Evolutionary conservation across 2,113 vertebrate species (phyloP), one percentile per base, ranked within the genome.

Genomic region (Channa argus): DNA sequence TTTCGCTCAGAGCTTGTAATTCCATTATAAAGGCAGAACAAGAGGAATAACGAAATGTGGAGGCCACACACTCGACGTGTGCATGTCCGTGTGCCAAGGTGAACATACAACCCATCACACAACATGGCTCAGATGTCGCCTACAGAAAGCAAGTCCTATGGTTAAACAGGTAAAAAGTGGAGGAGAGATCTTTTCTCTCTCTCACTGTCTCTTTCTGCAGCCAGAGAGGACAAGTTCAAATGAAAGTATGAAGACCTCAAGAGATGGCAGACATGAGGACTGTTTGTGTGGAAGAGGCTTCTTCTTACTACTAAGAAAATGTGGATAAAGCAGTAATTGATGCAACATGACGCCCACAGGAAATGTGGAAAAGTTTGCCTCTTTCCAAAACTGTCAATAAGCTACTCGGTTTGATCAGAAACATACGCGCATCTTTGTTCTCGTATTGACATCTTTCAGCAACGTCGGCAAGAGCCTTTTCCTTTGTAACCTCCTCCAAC

Each of bases 1-100:
- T 80, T 44, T n/a, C 59, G 81, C 77, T 71, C 50, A 79, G 60
- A 15, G 63, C 82, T 83, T n/a, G 70, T 85, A 76, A 77, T 85
- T 88, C 80, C 63, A 73, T 91, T 89, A 83, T 79, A 62, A 76
- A 87, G 77, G 69, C 66, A 77, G 85, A 89, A 91, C 84, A 81
- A 85, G 80, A 85, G 87, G 65, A 3, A 37, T 56, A 85, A 84
- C 63, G 77, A 74, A 62, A 75, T 53, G 7, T 5, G 49, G 24
- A 72, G 71, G 85, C 83, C 77, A 79, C 89, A 62, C 64, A 77
- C 82, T 85, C 75, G 77, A 74, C 80, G 69, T 77, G 76, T 64
- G 91, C 76, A 77, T 78, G 85, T 86, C 79, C 55, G 7, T 0
- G 14, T 5, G 90, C 88, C 89, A 89, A 84, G 74, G 83, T 89